Base-by-base conservation (phyloP, 92 coral and sea anemone genomes). In the Micromussa lordhowensis region DNA sequence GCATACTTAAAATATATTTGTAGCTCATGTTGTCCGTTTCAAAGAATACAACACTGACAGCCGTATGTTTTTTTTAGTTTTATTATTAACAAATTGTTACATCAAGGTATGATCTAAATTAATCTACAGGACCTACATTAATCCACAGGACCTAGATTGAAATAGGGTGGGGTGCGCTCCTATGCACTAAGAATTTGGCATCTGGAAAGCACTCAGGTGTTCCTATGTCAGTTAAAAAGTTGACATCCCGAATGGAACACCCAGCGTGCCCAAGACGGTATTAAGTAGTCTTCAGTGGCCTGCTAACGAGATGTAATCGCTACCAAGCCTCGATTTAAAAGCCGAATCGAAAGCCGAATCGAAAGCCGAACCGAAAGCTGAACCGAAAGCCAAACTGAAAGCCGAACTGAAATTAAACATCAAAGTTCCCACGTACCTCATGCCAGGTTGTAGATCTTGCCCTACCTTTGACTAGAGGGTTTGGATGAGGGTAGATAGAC, bases 181-280 rank as follows among this genome's bases (percentile, higher is more conserved):
- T 61, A 80, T 68, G 68, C 68, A 61, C 7, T 9, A 80, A 80
- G 24, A 63, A 58, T 36, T 61, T 35, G 15, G 74, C 28, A 13
- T 59, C 75, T 34, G 49, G 51, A 17, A 77, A 79, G 32, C 83
- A 61, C 54, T 14, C 64, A 17, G 57, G 70, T 79, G 83, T 79
- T 79, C 61, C 82, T 26, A 24, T 30, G 64, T 24, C 79, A 16
- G 29, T 75, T n/a, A n/a, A 24, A 75, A 35, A 22, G 28, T 22
- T 36, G 59, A 49, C 81, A 77, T 40, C 81, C 35, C 61, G 57
- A 77, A 1, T 38, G 61, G 32, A 48, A 48, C 79, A 75, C 79
- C 36, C 58, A 40, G 79, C 0, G 79, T 75, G 77, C 26, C 79
- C 57, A 57, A 40, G 79, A 75, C 21, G 26, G 31, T 40, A 71